Conservation (phyloP, 92 coral and sea anemone genomes). For the Epizoanthus fatuus region DNA sequence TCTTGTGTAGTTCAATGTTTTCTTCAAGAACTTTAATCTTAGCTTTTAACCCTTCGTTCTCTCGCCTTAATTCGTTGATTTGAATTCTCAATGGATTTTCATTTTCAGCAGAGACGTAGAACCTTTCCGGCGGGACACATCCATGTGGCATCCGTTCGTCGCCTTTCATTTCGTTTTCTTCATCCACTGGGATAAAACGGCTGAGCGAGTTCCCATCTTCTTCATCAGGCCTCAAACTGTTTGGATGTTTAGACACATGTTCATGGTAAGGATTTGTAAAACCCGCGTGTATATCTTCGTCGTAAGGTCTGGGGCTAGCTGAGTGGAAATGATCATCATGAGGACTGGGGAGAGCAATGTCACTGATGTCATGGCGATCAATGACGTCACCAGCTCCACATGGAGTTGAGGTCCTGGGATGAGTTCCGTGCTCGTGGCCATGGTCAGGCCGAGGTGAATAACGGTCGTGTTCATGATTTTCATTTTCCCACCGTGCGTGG, state of each 20-base stretch:
- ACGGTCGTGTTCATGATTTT: not conserved
- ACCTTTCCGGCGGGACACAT: not conserved
- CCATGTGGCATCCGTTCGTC: not conserved
- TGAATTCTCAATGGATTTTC: slow-evolving; percentile 64
- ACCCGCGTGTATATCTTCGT: not conserved
- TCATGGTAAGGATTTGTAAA: not conserved
- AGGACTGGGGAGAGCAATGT: not conserved
- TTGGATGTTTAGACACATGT: not conserved
- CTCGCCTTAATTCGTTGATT: slow-evolving; percentile 76
- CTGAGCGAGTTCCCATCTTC: not conserved
- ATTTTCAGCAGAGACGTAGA: slow-evolving; percentile 59
- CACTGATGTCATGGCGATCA: not conserved
- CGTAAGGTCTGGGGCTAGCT: not conserved
- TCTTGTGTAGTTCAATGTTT: slow-evolving; percentile 89
- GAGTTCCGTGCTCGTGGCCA: not conserved
- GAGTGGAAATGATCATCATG: not conserved
- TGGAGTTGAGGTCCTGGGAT: not conserved
- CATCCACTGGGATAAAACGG: slow-evolving; percentile 5
- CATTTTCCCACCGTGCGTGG: not conserved
- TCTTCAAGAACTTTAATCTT: slow-evolving; percentile 92
- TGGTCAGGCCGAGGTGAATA: not conserved
- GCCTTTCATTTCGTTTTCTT: not conserved
- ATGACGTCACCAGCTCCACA: not conserved
- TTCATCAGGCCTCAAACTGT: not conserved
- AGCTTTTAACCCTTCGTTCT: slow-evolving; percentile 93